A percentile compares a stretch with the other conserved stretches of the same genome.
Evolutionary conservation across 2,113 vertebrate genomes (phyloP).

Genomic region (Chaetorhynchus papuensis): DNA sequence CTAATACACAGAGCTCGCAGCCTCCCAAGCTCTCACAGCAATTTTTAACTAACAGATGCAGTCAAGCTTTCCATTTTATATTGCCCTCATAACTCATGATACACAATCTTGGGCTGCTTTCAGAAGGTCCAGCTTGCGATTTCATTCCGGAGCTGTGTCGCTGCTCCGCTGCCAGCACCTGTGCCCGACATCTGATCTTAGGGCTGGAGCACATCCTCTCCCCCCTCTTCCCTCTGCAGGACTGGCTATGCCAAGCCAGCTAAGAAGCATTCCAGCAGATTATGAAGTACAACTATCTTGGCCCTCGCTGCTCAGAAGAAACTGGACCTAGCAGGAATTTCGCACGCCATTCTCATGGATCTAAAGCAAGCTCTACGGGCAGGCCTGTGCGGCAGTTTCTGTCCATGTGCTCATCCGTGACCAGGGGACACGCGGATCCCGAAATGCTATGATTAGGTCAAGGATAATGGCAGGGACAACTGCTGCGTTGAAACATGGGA

Average conservation of each 20-base stretch:
- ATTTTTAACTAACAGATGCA: conserved; percentile 58
- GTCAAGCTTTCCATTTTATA: conserved; percentile 55
- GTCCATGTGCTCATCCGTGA: conserved; percentile 32
- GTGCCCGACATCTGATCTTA: conserved; percentile 66
- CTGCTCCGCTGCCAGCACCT: conserved; percentile 54
- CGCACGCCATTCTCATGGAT: conserved; percentile 37
- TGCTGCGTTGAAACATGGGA: conserved; percentile 20
- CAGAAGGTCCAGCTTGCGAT: conserved; percentile 47
- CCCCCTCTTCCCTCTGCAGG: background rate
- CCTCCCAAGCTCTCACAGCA: conserved; percentile 13
- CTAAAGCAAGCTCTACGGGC: background rate
- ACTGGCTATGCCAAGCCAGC: conserved; percentile 4
- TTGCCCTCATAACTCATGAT: conserved; percentile 58
- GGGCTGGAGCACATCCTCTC: conserved; percentile 47
- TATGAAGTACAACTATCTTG: conserved; percentile 63
- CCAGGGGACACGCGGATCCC: background rate
- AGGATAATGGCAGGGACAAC: conserved; percentile 68
- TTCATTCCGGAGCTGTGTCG: conserved; percentile 14
- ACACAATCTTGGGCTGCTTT: conserved; percentile 54
- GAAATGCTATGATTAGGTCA: conserved; percentile 62
- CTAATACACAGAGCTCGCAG: background rate
- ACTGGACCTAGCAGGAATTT: conserved; percentile 66
- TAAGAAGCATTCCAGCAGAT: conserved; percentile 66
- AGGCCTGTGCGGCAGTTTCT: background rate
- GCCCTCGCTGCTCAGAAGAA: conserved; percentile 58